Evolutionary conservation across 2,113 vertebrate species (phyloP), one percentile per base, ranked within the genome.

Genomic region (Bufo bufo): DNA sequence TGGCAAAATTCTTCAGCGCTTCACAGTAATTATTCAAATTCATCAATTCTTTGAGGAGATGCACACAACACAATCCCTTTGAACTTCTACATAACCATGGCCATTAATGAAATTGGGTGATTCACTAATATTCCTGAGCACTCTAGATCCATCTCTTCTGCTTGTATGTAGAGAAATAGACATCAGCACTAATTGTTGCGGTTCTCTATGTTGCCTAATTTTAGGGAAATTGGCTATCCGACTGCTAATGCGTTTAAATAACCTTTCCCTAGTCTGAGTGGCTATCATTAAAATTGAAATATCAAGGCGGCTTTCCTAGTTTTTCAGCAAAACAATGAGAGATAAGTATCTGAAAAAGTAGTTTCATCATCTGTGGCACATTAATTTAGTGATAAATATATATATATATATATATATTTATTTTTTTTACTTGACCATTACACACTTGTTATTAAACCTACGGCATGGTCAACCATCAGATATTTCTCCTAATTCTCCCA

Each of bases 41-140:
- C 81, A 83, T 83, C 81, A 83, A 69, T 83, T 66, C 81, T 83
- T 83, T n/a, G 81, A 83, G 81, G 47, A 66, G 81, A 66, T 50
- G 47, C 17, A 23, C 59, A 66, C 61, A 83, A 52, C 59, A 66
- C 61, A 8, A 61, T 69, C 61, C 47, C 61, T 83, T 83, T 83
- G 61, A 83, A 83, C 81, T 83, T 66, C 47, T 16, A 50, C 61
- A 50, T 83, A 52, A 83, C 81, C 63, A 23, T 50, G 63, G 45
- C 12, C 61, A 82, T 82, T 82, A 82, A 82, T 47, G 45, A 82
- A 82, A 66, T 65, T 82, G 80, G 59, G 45, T n/a, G 81, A 66
- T 52, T 50, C 81, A 16, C 61, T 66, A 23, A 66, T 83, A 33
- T 83, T 6, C 81, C 47, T 69, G 20, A 65, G 45, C 11, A 8